Evolutionary conservation across 2,113 vertebrate species (phyloP).

Genomic region (Solea senegalensis): DNA sequence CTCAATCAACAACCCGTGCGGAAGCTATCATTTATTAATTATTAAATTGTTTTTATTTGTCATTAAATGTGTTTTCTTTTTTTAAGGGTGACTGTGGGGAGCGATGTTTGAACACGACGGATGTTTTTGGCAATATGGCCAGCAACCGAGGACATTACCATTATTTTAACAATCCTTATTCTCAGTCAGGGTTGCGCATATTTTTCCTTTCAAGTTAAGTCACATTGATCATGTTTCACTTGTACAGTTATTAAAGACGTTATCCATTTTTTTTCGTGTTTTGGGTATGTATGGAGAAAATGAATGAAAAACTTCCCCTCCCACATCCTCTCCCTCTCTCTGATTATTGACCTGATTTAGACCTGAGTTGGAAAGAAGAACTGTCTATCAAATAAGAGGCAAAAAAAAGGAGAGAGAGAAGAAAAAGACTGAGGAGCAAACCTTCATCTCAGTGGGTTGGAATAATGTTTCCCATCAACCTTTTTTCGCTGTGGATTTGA

Average conservation of each 20-base stretch:
- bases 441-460: slow-evolving; percentile 28
- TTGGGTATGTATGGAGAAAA: slow-evolving; percentile 55
- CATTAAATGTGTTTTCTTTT: background rate
- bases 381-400: too few relatives aligned
- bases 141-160: slow-evolving; percentile 68
- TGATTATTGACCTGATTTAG: slow-evolving; percentile 72
- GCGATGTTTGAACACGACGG: background rate
- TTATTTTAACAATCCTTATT: slow-evolving; percentile 55
- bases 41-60: too few relatives aligned
- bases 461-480: slow-evolving; percentile 28
- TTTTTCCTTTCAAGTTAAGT: slow-evolving; percentile 62
- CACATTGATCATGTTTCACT: slow-evolving; percentile 74
- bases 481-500: slow-evolving; percentile 11
- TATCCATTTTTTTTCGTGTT: slow-evolving; percentile 75
- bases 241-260: slow-evolving; percentile 67
- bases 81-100: background rate
- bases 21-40: too few relatives aligned
- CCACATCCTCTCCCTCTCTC: slow-evolving; percentile 23
- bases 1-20: background rate
- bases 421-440: background rate
- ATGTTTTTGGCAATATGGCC: slow-evolving; percentile 51
- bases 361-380: slow-evolving; percentile 24
- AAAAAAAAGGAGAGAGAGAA: background rate
- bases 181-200: slow-evolving; percentile 50
- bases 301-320: slow-evolving; percentile 54